Evolutionary conservation across 2,797 vertebrate species (phyloP), one percentile per base, ranked within the genome.

Genomic region (Malacoctenus gilli): DNA sequence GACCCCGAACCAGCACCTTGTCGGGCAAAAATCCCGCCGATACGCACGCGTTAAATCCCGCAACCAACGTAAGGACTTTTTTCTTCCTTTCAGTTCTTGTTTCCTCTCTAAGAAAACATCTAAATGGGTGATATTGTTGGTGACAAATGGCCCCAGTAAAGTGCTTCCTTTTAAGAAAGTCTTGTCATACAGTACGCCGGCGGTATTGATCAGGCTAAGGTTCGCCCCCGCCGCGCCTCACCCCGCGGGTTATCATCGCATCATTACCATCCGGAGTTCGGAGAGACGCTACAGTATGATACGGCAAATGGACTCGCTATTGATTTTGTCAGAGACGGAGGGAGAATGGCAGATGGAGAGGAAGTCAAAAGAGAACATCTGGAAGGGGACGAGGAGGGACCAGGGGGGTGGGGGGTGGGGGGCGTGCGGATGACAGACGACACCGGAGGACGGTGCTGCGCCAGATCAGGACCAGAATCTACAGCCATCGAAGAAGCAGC

Each of bases 241-340:
- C 85, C 84, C 84, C 28, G n/a, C 23, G 84, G 89, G 90, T 92
- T 92, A 93, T 92, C 91, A 86, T 85, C 75, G 71, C 89, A 90
- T 92, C 90, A 89, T 90, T 89, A 85, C 85, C 90, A 90, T 92
- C 89, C 87, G 87, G 89, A 89, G 85, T 85, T 85, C 74, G 77
- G 81, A 82, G 79, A 86, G 85, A 85, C 70, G 75, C 76, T 78
- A 82, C 83, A 60, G 86, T 87, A 85, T 86, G 90, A 92, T 89
- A 90, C 49, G 75, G 82, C 88, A 90, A 92, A 93, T 92, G 91
- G 89, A 89, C 82, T 84, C 39, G 63, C 63, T 91, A 93, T 93
- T 87, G 92, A 93, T 93, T 91, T 87, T 79, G 80, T 81, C 77
- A 79, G 77, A 67, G 58, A 65, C 56, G 67, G 69, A 58, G 37